phyloP scores from a whole-genome alignment of 2,113 vertebrate genomes.

The Paradisaea rubra region DNA sequence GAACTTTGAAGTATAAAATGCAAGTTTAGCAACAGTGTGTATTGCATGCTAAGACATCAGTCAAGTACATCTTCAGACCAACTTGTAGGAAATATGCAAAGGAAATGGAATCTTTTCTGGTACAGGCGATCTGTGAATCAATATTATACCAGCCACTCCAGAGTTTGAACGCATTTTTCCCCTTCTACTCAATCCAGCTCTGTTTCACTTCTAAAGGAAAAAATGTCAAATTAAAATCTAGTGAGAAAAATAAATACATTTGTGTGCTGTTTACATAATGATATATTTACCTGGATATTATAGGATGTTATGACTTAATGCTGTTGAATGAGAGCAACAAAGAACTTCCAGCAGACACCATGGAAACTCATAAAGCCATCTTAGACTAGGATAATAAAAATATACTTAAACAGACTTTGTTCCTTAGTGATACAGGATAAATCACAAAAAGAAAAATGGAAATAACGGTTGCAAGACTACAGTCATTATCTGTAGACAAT shows the following conservation, averaged over 20 bases:
- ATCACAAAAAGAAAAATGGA: conserved; percentile 27
- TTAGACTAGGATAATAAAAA: conserved; percentile 63
- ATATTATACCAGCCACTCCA: background rate
- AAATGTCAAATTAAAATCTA: conserved; percentile 46
- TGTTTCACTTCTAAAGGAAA: conserved; percentile 1
- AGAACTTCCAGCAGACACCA: conserved; percentile 30
- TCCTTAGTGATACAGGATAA: conserved; percentile 16
- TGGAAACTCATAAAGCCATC: conserved; percentile 57
- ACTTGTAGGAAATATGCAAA: conserved; percentile 43
- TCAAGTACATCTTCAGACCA: conserved; percentile 36
- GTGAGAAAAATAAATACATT: conserved; percentile 32
- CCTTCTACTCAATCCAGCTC: background rate
- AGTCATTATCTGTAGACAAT: background rate
- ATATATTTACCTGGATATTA: conserved; percentile 22
- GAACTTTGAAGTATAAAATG: conserved; percentile 47
- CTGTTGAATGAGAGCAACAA: conserved; percentile 9
- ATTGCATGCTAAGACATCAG: conserved; percentile 16
- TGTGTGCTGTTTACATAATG: background rate
- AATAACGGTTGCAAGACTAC: background rate
- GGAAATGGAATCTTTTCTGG: background rate
- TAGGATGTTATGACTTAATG: conserved; percentile 33
- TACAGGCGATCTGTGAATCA: background rate
- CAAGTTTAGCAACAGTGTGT: conserved; percentile 5
- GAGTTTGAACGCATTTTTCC: background rate
- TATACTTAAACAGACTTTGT: conserved; percentile 46